Base-by-base conservation (phyloP, 1,140 invertebrate genomes). In the Lysiphlebus fabarum region DNA sequence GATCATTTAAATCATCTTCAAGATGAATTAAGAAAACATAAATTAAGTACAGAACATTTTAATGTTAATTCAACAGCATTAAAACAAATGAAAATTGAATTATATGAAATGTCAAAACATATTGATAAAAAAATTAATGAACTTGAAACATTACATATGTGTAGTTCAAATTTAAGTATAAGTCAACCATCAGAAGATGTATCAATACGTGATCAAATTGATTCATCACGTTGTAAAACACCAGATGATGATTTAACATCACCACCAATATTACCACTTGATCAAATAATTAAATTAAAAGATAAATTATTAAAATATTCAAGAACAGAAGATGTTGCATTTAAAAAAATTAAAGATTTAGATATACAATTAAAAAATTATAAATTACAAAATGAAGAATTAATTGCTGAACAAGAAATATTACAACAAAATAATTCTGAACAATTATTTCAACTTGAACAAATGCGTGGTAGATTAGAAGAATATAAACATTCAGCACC, bases 121-220 rank as follows among this genome's bases (percentile, higher is more conserved):
- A 45, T 90, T 17, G 85, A 86, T 51, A 82, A 85, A 67, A 84
- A 86, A 70, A 90, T 86, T 6, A 84, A 83, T 58, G 83, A 84
- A 40, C 66, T 91, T 34, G 89, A 92, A 76, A 80, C 82, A 1
- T 63, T 86, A n/a, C 87, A 90, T 14, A 76, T 79, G 47, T 79
- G 84, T 81, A 67, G 82, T 72, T 66, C 79, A 66, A 71, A 82
- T 80, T 44, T 83, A 75, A 53, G 83, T 68, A 82, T 86, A 59
- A 86, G 86, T 62, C 87, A 89, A 42, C 88, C 86, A 17, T 90
- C 87, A 61, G 90, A 92, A 72, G 90, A 91, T 70, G 85, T 91
- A 41, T 91, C 90, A 0, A 81, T 89, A 4, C 82, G 85, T 58
- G 87, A 87, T 67, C 81, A 85, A 64, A 83, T 84, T 53, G 77